Base-by-base conservation (phyloP, 2,888 invertebrate species). In the Horisme vitalbata region DNA sequence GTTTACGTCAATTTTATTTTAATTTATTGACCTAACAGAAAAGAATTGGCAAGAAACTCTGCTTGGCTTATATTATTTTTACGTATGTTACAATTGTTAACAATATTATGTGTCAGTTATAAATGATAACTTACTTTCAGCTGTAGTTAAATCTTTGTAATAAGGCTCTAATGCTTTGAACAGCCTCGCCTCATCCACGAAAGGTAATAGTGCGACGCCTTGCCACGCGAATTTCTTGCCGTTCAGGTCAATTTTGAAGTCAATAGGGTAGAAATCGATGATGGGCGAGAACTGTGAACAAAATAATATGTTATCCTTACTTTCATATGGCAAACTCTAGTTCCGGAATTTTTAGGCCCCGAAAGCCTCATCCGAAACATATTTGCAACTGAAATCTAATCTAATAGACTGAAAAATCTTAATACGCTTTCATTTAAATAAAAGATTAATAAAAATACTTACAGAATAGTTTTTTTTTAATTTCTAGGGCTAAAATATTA, bases 171-270 rank as follows among this genome's bases (percentile, higher is more conserved):
- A 80, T 0, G 98, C 96, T 64, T 93, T 93, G 73, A 96, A 95
- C 39, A 99, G 91, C 48, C 99, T 86, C 45, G 91, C 91, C 84
- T 99, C 99, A 63, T 99, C 99, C 0, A 99, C 99, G 83, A 99
- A 99, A 4, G 99, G 99, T 52, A 99, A 86, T 26, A 99, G 83
- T 0, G 99, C 99, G 1, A 99, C 99, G 30, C 99, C 99, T 87
- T 99, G 99, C 99, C 99, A 99, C 34, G 99, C 99, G 87, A 96
- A 99, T 83, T 98, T 99, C 88, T 99, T 99, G 20, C 99, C 99
- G 86, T 99, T 99, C 57, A 99, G 89, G 86, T 99, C 99, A 52
- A 99, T 98, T 83, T 95, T 96, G 85, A 99, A 99, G 80, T 99
- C 97, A 72, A 93, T 94, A 0, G 99, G 99, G 88, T 99, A 99